Conservation (phyloP, 2,888 invertebrate species). For the Cosmopolites sordidus region DNA sequence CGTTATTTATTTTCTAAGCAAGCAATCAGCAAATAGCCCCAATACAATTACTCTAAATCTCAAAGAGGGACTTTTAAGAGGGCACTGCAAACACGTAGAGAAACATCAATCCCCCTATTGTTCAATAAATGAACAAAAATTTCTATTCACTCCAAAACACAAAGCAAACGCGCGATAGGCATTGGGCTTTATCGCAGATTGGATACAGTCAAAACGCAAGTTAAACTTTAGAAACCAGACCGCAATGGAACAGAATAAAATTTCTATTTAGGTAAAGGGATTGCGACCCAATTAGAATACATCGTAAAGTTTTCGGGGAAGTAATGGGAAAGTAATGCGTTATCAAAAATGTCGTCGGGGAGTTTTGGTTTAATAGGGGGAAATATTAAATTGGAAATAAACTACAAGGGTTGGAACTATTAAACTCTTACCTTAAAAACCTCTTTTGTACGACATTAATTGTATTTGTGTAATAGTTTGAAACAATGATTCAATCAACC, state of each 20-base stretch:
- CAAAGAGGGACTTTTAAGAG: neutral
- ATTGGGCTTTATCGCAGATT: conserved; percentile 1
- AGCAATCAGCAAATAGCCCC: neutral
- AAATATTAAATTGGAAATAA: neutral
- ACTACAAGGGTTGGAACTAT: neutral
- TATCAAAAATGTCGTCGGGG: neutral
- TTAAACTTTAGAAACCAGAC: neutral
- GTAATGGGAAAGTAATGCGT: conserved; percentile 1
- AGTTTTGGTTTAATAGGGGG: neutral
- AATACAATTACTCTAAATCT: neutral
- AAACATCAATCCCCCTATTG: neutral
- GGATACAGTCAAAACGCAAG: neutral
- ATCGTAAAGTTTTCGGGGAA: neutral
- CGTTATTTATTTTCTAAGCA: neutral
- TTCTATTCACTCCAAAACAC: neutral
- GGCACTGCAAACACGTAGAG: neutral
- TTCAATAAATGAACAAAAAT: conserved; percentile 1
- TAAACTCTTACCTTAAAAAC: no score
- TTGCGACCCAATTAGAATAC: neutral
- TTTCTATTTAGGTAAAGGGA: conserved; percentile 1
- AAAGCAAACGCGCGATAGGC: neutral
- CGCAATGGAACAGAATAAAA: neutral
- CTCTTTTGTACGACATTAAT: no score
- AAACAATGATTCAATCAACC: no score
- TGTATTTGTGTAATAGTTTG: no score